A percentile compares a stretch with the other conserved stretches of the same genome.
These are phyloP conservation scores for Rhizomys pruinosus DNA, from an alignment of 2,113 vertebrate species.

Conservation along the genomic window DNA sequence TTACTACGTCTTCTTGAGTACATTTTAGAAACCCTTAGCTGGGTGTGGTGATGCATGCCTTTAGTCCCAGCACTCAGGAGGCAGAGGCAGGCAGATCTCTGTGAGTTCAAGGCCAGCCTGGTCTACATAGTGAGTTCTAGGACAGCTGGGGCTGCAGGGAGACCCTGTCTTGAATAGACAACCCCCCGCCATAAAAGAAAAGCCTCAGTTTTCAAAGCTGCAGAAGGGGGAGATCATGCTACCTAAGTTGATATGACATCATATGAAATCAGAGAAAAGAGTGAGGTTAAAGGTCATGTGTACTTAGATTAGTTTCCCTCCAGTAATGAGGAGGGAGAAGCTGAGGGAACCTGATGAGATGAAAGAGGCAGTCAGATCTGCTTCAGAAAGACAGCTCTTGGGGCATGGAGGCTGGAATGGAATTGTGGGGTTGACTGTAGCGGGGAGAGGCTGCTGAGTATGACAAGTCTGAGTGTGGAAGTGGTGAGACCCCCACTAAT, in stretches of 20 bases:
- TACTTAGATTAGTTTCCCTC: background rate
- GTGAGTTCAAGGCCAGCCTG: no score
- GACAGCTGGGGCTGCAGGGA: no score
- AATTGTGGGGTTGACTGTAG: background rate
- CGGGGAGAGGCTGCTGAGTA: background rate
- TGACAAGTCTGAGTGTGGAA: background rate
- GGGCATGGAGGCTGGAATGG: background rate
- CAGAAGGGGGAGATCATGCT: background rate
- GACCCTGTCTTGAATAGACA: no score
- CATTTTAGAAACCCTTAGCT: background rate
- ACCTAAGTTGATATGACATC: background rate
- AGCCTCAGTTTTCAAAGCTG: constrained; percentile 13
- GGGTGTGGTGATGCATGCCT: no score
- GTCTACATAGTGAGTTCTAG: no score
- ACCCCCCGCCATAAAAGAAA: no score
- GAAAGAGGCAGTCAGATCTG: background rate
- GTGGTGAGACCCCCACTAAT: background rate
- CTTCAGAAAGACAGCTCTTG: background rate
- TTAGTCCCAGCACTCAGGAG: no score
- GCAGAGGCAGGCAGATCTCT: no score
- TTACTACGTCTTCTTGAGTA: background rate
- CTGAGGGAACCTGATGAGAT: background rate
- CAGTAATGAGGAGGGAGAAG: background rate
- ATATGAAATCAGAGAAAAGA: background rate
- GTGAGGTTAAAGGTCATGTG: background rate